These are phyloP conservation scores for Dermochelys coriacea DNA, from an alignment of 2,797 vertebrate species.

Conservation along the genomic window DNA sequence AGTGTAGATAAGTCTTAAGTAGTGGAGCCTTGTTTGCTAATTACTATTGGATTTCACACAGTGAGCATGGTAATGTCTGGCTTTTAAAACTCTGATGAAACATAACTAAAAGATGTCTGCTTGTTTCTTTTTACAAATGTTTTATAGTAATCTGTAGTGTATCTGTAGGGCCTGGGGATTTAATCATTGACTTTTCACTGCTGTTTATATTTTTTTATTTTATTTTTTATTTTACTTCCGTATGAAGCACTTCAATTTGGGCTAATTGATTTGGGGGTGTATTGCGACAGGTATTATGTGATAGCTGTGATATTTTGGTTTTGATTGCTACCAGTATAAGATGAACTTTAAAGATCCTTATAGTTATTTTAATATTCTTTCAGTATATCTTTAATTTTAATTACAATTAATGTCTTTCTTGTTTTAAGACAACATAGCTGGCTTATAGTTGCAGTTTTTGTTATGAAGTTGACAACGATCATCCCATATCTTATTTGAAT, in stretches of 20 bases:
- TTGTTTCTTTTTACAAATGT: neutral
- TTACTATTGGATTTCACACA: constrained; percentile 17
- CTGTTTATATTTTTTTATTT: neutral
- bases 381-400: neutral
- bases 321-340: neutral
- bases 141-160: neutral
- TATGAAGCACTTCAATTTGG: neutral
- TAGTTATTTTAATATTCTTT: neutral
- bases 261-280: neutral
- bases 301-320: neutral
- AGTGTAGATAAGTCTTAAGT: neutral
- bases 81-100: constrained; percentile 20
- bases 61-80: neutral
- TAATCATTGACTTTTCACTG: neutral
- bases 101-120: neutral
- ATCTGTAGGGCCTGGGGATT: neutral
- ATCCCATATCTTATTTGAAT: neutral
- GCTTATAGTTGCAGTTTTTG: neutral
- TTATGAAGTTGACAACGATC: neutral
- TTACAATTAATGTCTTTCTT: neutral
- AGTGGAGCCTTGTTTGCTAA: constrained; percentile 2
- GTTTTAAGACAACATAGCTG: neutral
- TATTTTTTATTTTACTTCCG: neutral
- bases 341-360: neutral
- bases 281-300: neutral